Conservation (phyloP, 2,888 invertebrate genomes). For the Drosophila histrio region DNA sequence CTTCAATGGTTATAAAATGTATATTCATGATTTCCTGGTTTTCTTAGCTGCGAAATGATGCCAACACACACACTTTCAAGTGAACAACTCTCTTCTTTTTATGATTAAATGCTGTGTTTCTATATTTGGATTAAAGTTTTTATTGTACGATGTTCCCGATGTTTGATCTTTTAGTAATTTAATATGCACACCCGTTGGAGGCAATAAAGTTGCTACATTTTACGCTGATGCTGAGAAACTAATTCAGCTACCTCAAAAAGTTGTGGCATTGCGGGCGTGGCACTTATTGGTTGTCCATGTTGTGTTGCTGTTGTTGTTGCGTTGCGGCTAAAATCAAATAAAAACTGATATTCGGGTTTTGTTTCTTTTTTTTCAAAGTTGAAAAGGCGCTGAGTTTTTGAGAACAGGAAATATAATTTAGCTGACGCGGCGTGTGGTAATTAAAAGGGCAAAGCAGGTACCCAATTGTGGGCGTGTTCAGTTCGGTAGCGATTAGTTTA, state of each 20-base stretch:
- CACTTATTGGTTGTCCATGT: constrained; percentile 17
- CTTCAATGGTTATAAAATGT: too few relatives aligned
- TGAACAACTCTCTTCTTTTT: neutral
- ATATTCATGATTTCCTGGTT: too few relatives aligned
- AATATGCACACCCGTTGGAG: constrained; percentile 82
- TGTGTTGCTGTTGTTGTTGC: constrained; percentile 12
- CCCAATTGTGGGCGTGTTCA: constrained; percentile 59
- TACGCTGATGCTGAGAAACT: constrained; percentile 63
- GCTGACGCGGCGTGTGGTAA: constrained; percentile 76
- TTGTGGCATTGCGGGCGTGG: constrained; percentile 51
- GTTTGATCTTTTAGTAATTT: constrained; percentile 70
- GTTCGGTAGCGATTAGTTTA: constrained; percentile 72
- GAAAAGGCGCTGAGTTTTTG: constrained; percentile 60
- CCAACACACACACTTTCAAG: neutral
- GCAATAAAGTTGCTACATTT: constrained; percentile 83
- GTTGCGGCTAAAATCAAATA: constrained; percentile 81
- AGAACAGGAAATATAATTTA: constrained; percentile 79
- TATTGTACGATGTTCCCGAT: constrained; percentile 1
- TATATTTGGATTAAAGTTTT: constrained; percentile 7
- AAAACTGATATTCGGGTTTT: constrained; percentile 45
- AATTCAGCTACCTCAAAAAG: constrained; percentile 23
- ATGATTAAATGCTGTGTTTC: neutral
- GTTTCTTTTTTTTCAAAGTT: too few relatives aligned
- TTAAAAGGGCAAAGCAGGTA: constrained; percentile 77
- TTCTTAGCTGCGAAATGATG: too few relatives aligned